These are phyloP conservation scores for Eulemur albifrons DNA, from an alignment of 2,797 vertebrate genomes.

Conservation along the genomic window DNA sequence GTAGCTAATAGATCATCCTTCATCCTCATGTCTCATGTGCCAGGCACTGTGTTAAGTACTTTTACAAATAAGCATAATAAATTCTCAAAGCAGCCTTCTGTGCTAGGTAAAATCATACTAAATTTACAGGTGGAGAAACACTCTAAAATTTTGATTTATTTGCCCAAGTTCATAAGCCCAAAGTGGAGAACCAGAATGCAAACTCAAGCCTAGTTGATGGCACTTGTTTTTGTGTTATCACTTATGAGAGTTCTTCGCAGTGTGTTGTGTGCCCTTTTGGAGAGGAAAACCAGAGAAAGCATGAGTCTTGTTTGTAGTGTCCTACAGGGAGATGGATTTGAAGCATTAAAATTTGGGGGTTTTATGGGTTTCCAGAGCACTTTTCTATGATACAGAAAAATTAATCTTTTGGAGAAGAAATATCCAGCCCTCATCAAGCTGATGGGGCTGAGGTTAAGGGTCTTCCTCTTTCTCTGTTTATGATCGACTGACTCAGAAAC, in stretches of 20 bases:
- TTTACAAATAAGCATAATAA: neutral
- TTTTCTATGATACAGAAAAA: neutral
- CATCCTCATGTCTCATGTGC: neutral
- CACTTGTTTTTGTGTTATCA: neutral
- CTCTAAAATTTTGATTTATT: neutral
- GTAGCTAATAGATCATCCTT: neutral
- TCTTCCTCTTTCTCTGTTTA: neutral
- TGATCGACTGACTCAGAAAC: neutral
- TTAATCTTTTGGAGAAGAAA: neutral
- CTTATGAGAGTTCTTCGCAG: neutral
- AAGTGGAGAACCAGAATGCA: neutral
- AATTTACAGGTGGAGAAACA: neutral
- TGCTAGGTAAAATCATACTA: neutral
- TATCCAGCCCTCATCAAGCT: neutral
- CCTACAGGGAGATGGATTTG: neutral
- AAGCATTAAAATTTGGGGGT: neutral
- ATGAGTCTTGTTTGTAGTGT: neutral
- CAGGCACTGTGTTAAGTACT: neutral
- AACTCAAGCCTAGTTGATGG: neutral
- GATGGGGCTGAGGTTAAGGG: neutral
- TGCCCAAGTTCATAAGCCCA: neutral
- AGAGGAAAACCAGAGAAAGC: neutral
- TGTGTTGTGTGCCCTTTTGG: neutral
- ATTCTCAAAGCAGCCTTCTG: neutral
- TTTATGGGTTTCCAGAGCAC: neutral